Evolutionary conservation across 2,797 vertebrate species (phyloP), one percentile per base, ranked within the genome.

Genomic region (Oreochromis mossambicus): DNA sequence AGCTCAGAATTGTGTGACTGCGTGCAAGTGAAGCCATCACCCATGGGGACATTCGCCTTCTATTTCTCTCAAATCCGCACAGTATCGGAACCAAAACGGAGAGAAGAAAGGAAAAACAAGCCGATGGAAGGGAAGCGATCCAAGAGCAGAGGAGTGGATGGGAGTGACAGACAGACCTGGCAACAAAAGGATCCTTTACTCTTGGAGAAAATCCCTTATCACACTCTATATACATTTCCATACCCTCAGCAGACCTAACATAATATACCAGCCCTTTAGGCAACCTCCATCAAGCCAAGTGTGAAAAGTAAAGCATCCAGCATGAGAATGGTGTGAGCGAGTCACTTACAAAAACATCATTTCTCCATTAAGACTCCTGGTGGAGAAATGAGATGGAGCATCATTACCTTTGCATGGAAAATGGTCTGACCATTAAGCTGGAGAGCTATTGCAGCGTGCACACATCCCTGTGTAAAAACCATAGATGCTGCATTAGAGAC

Each of bases 311-410:
- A 85, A 87, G 83, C 81, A 87, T 79, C 78, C 66, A 15, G 89
- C 68, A 66, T 19, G 70, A 87, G 84, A 87, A 81, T 32, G 43
- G 86, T 85, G 88, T 66, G 80, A 92, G 61, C 70, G 51, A 48
- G 85, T 81, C 83, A 75, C 79, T 89, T 85, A 83, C 24, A 36
- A 87, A 91, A 90, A 93, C 90, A 93, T 81, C 13, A 77, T 85
- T 93, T 90, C 86, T 93, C 89, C 93, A 93, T 95, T 93, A 93
- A 90, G 89, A 87, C 61, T 38, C 21, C 21, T 58, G 77, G 68
- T 77, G 83, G 84, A 87, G 84, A 88, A 87, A 82, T 73, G 54
- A 88, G 84, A 92, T 56, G 1, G 79, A 78, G 87, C 88, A 73
- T 87, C 83, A 86, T 91, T 92, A 90, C 79, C 80, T 91, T 91